Evolutionary conservation across 2,797 vertebrate genomes (phyloP), one percentile per base, ranked within the genome.

Genomic region (Hoplostethus atlanticus): DNA sequence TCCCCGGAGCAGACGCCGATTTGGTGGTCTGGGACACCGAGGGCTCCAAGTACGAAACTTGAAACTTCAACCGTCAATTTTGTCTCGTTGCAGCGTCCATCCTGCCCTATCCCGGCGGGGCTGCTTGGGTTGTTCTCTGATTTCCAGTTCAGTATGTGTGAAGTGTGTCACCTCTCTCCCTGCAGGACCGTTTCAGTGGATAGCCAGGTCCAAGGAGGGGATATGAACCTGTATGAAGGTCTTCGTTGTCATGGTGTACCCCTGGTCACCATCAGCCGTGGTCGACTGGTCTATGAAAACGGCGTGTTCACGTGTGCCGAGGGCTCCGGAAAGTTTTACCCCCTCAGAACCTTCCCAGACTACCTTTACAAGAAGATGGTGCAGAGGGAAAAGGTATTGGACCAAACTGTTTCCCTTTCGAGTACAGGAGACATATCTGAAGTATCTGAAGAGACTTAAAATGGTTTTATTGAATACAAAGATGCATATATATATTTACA

Each of bases 351-450:
- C 80, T 99, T 98, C 89, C 97, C 98, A 0, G 98, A 99, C 85
- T 94, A 94, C 46, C 96, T 98, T 70, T 99, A 99, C 94, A 99
- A 99, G 95, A 99, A 99, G 87, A 96, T 99, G 94, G 97, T 99
- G 64, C 98, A 99, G 93, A 95, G 97, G 73, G 97, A 98, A 92
- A 99, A 98, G 98, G 98, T 99, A 69, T 5, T 9, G 5, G 38
- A 72, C 63, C 38, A 16, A 51, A 31, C 3, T 31, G 9, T 58
- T 31, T 56, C 48, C 36, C 34, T 47, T 2, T 11, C 48, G 65
- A 61, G 30, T 60, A 36, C 55, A 61, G 3, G 4, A 3, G 6
- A 6, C 16, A 1, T 6, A 6, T 52, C 10, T 64, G 52, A 12
- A 6, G 4, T 6, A 6, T 52, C 28, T 4, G 11, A 31, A 55